A percentile compares a stretch with the other conserved stretches of the same genome.
These are phyloP conservation scores for Rallus crepitans DNA, from an alignment of 2,797 vertebrate species.

Conservation along the genomic window DNA sequence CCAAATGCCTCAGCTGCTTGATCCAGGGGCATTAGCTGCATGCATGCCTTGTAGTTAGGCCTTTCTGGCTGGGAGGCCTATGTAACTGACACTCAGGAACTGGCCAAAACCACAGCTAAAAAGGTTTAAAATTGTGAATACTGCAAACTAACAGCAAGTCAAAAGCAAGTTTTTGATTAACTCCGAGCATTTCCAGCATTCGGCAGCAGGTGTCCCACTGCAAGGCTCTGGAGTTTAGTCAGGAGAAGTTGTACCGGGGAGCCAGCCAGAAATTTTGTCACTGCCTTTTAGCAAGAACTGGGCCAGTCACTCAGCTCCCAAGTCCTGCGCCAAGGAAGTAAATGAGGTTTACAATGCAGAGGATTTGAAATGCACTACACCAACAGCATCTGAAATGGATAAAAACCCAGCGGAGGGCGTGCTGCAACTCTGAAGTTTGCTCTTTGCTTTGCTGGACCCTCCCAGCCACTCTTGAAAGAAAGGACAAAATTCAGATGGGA, in stretches of 20 bases:
- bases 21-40: background rate
- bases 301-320: conserved; percentile 17
- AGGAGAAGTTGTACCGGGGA: background rate
- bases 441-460: background rate
- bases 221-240: conserved; percentile 5
- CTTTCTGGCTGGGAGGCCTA: background rate
- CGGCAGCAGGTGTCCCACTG: background rate
- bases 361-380: background rate
- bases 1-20: background rate
- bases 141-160: background rate
- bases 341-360: background rate
- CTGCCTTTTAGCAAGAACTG: conserved; percentile 35
- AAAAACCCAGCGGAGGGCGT: background rate
- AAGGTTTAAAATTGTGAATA: background rate
- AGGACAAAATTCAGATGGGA: background rate
- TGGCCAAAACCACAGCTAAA: background rate
- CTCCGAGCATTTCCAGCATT: conserved; percentile 18
- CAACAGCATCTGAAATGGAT: background rate
- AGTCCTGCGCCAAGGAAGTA: background rate
- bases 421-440: background rate
- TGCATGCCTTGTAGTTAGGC: fast-evolving
- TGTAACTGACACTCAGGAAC: background rate
- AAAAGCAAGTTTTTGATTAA: background rate
- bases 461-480: conserved; percentile 4
- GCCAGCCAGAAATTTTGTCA: conserved; percentile 23